Evolutionary conservation across 2,113 vertebrate genomes (phyloP).

Genomic region (Loxodonta africana): DNA sequence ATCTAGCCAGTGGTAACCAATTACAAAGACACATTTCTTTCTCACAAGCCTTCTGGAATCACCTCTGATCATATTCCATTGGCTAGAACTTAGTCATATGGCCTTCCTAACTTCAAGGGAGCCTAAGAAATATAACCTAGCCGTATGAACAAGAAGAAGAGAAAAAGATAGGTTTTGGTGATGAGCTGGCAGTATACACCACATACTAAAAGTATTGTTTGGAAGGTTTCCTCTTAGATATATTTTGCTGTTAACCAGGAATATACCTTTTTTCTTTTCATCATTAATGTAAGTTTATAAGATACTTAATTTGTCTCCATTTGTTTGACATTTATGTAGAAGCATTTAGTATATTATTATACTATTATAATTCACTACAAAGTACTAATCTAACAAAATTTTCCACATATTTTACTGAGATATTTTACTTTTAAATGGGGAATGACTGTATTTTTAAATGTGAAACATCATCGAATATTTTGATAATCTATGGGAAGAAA

Average conservation of each 20-base stretch:
- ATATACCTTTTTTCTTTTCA: neutral
- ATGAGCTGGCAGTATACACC: neutral
- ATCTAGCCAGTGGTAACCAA: neutral
- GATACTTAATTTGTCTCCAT: neutral
- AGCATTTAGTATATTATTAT: neutral
- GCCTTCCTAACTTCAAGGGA: neutral
- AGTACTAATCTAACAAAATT: slow-evolving; percentile 1
- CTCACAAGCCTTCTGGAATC: neutral
- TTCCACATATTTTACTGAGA: slow-evolving; percentile 44
- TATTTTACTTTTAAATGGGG: slow-evolving; percentile 69
- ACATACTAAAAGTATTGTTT: neutral
- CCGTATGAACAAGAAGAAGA: neutral
- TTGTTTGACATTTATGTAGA: slow-evolving; percentile 43
- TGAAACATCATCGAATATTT: slow-evolving; percentile 39
- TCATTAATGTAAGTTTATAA: neutral
- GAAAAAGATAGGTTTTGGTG: neutral
- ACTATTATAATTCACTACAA: slow-evolving; percentile 36
- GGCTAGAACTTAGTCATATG: neutral
- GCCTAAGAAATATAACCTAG: neutral
- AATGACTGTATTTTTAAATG: slow-evolving; percentile 58
- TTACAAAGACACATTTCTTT: neutral
- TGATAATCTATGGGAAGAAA: slow-evolving; percentile 68
- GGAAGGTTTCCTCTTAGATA: neutral
- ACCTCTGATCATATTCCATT: neutral
- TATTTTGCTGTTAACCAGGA: neutral